These are phyloP conservation scores for Trachythela sp. DNA, from an alignment of 64 coral and sea anemone species.

Conservation along the genomic window DNA sequence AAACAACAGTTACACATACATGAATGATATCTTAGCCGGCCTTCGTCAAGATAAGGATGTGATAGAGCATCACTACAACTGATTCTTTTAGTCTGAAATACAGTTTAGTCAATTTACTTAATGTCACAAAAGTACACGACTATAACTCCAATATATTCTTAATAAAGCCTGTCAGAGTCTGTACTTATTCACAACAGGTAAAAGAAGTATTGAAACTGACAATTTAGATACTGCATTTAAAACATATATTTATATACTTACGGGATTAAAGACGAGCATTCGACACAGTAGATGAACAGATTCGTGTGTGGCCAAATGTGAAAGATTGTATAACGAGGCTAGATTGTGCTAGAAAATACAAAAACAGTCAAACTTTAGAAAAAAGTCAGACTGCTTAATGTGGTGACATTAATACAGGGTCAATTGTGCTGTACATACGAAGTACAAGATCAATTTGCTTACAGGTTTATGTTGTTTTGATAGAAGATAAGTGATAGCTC, in stretches of 20 bases:
- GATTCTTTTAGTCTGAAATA: constrained; percentile 80
- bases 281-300: constrained; percentile 87
- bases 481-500: constrained; percentile 86
- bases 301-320: constrained; percentile 84
- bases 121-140: neutral
- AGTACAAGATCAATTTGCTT: constrained; percentile 18
- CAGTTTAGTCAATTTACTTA: neutral
- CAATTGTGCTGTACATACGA: no score
- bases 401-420: neutral
- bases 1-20: constrained; percentile 98
- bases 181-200: no score
- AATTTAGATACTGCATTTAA: no score
- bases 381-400: neutral
- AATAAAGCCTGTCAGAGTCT: no score
- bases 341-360: constrained; percentile 54
- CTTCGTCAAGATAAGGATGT: constrained; percentile 98
- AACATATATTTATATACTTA: no score
- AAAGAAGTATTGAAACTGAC: no score
- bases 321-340: constrained; percentile 79
- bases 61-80: constrained; percentile 86
- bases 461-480: constrained; percentile 87
- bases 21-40: constrained; percentile 83
- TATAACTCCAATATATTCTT: no score
- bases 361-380: neutral
- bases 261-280: constrained; percentile 94